Conservation (phyloP, 2,888 invertebrate species). For the Macropis europaea region DNA sequence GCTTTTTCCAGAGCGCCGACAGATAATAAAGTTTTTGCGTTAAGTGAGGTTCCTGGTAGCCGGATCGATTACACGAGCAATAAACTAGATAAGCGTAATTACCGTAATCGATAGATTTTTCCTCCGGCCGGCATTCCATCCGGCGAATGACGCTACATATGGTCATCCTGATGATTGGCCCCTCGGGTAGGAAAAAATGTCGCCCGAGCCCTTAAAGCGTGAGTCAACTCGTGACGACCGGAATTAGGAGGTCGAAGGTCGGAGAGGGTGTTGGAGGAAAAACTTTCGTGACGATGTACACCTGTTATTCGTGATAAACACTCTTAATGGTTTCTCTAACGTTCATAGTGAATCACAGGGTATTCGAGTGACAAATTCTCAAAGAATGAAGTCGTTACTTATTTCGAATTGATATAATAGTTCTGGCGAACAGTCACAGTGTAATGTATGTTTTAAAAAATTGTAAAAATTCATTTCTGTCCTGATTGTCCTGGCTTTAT, state of each 20-base stretch:
- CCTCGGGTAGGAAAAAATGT: conserved; percentile 23
- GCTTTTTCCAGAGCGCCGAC: conserved; percentile 20
- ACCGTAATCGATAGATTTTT: conserved; percentile 58
- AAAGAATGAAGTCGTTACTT: too few species aligned
- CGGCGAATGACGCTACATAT: conserved; percentile 51
- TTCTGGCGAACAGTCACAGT: too few species aligned
- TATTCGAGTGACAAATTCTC: too few species aligned
- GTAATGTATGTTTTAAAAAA: too few species aligned
- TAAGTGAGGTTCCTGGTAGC: conserved; percentile 44
- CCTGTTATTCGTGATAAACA: conserved; percentile 20
- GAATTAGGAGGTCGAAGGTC: background rate
- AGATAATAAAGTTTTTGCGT: conserved; percentile 52
- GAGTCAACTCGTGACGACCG: conserved; percentile 3
- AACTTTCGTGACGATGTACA: background rate
- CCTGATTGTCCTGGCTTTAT: too few species aligned
- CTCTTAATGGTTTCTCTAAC: conserved; percentile 13
- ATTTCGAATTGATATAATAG: too few species aligned
- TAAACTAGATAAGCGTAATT: conserved; percentile 64
- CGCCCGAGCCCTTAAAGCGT: conserved; percentile 19
- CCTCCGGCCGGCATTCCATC: conserved; percentile 32
- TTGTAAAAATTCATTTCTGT: too few species aligned
- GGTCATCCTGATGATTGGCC: conserved; percentile 39
- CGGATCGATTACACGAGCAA: conserved; percentile 47
- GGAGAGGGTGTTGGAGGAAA: background rate
- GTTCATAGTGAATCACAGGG: background rate